Percentiles rank a stretch among this genome's conserved stretches.
These are phyloP conservation scores for Fragum fragum DNA, from an alignment of 2,888 invertebrate genomes.

Conservation along the genomic window DNA sequence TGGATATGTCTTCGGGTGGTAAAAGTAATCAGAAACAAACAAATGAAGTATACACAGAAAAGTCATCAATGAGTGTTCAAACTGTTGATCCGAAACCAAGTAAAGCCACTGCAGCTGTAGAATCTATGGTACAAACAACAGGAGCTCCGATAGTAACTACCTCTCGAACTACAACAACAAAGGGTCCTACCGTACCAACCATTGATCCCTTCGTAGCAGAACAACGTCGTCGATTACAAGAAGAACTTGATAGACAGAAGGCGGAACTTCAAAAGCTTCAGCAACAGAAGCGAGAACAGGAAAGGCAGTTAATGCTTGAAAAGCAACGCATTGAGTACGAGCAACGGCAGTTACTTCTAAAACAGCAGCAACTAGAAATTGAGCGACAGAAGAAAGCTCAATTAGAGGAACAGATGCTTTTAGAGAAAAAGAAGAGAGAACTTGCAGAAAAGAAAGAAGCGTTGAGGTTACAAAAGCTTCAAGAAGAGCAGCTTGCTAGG, in stretches of 20 bases:
- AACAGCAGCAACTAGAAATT: slow-evolving; percentile 53
- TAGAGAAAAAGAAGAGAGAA: slow-evolving; percentile 17
- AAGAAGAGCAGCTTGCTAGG: background rate
- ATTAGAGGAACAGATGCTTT: slow-evolving; percentile 20
- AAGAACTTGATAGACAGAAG: slow-evolving; percentile 32
- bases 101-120: slow-evolving; percentile 23
- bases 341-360: slow-evolving; percentile 38
- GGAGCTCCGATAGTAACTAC: background rate
- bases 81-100: slow-evolving; percentile 53
- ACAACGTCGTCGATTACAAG: slow-evolving; percentile 38
- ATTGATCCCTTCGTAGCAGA: slow-evolving; percentile 19
- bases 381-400: slow-evolving; percentile 29
- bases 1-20: background rate
- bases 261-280: slow-evolving; percentile 33
- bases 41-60: slow-evolving; percentile 29
- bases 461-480: background rate
- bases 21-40: background rate
- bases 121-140: background rate
- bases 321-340: slow-evolving; percentile 53
- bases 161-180: slow-evolving; percentile 10
- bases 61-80: slow-evolving; percentile 30
- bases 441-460: slow-evolving; percentile 18
- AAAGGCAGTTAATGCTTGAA: slow-evolving; percentile 36
- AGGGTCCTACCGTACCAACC: background rate
- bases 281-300: slow-evolving; percentile 41